These are phyloP conservation scores for Adineta ricciae DNA, from an alignment of 2,888 invertebrate genomes.

Conservation along the genomic window DNA sequence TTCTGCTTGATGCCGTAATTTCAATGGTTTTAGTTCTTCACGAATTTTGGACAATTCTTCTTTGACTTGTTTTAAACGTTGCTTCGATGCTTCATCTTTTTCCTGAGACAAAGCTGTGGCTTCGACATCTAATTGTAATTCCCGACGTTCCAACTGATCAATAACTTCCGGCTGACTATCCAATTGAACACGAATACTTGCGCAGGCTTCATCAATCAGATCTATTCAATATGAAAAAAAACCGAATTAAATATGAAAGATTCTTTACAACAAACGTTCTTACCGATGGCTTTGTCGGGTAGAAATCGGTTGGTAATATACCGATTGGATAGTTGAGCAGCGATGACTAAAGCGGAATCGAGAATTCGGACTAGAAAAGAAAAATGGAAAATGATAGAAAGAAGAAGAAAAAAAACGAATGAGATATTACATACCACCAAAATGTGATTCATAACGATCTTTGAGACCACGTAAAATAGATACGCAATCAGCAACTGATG, in stretches of 20 bases:
- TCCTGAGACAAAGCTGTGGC: slow-evolving; percentile 10
- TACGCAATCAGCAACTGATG: slow-evolving; percentile 35
- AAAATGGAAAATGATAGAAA: too few species aligned
- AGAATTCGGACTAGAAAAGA: slow-evolving; percentile 32
- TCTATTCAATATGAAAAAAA: too few species aligned
- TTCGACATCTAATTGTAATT: slow-evolving; percentile 18
- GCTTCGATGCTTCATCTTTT: slow-evolving; percentile 19
- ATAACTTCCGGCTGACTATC: slow-evolving; percentile 14
- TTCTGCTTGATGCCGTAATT: slow-evolving; percentile 13
- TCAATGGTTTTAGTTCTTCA: slow-evolving; percentile 14
- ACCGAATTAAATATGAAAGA: too few species aligned
- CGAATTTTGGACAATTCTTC: slow-evolving; percentile 6
- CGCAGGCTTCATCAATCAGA: slow-evolving; percentile 38
- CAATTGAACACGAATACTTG: slow-evolving; percentile 17
- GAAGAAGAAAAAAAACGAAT: too few species aligned
- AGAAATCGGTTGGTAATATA: slow-evolving; percentile 39
- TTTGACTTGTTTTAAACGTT: slow-evolving; percentile 23
- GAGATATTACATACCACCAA: slow-evolving; percentile 21
- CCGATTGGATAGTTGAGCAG: slow-evolving; percentile 36
- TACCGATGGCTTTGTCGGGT: slow-evolving; percentile 40
- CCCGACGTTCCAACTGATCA: slow-evolving; percentile 20
- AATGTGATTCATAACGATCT: slow-evolving; percentile 33
- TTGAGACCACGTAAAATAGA: slow-evolving; percentile 35
- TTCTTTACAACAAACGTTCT: too few species aligned
- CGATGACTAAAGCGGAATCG: slow-evolving; percentile 36